Conservation (phyloP, 2,113 vertebrate species). For the Lipophrys pholis region DNA sequence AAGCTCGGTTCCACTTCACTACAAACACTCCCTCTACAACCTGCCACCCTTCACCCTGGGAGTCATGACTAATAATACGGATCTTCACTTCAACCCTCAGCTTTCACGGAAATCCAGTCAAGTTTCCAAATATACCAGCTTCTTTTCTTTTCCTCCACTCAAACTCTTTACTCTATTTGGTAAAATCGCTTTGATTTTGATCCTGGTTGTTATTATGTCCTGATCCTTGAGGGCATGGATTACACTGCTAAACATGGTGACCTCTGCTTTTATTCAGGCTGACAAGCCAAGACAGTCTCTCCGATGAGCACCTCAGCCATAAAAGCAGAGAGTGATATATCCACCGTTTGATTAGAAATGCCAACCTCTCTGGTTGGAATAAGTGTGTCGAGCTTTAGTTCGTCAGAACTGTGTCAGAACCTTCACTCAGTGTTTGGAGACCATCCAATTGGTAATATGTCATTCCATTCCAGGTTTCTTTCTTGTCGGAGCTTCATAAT, state of each 20-base stretch:
- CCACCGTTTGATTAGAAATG: background rate
- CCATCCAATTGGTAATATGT: background rate
- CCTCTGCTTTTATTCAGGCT: background rate
- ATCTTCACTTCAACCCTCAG: constrained; percentile 10
- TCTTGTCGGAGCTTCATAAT: constrained; percentile 9
- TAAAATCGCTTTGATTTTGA: background rate
- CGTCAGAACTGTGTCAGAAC: background rate
- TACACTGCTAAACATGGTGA: background rate
- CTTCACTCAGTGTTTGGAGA: background rate
- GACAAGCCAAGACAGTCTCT: background rate
- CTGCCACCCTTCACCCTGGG: constrained; percentile 1
- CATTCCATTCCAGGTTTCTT: background rate
- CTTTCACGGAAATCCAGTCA: constrained; percentile 12
- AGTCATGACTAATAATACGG: constrained; percentile 10
- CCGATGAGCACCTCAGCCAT: background rate
- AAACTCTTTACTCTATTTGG: background rate
- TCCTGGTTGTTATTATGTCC: background rate
- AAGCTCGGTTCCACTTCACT: constrained; percentile 4
- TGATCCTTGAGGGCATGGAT: constrained; percentile 4
- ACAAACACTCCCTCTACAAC: constrained; percentile 6
- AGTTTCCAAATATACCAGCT: background rate
- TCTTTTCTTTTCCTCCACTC: background rate
- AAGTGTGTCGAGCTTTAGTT: background rate
- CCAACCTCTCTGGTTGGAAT: background rate
- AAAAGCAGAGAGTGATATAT: background rate